phyloP scores from a whole-genome alignment of 1,140 invertebrate genomes.

The Drosophila sulfurigaster region DNA sequence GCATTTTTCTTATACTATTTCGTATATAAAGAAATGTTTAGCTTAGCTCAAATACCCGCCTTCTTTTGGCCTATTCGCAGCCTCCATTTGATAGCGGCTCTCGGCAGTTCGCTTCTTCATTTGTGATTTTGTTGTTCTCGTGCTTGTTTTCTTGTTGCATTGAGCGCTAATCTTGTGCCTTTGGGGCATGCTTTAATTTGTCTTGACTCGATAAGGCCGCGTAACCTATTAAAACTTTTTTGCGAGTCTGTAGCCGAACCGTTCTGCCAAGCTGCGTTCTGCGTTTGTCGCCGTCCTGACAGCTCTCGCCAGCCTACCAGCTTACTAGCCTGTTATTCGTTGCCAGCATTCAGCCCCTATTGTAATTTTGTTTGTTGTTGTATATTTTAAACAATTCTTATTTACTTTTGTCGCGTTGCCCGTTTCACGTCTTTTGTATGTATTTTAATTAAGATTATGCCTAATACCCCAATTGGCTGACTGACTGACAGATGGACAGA shows the following conservation, averaged over 20 bases:
- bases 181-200: constrained; percentile 67
- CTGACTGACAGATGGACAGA: constrained; percentile 13
- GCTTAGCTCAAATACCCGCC: not conserved
- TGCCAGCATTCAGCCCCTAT: constrained; percentile 7
- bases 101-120: constrained; percentile 3
- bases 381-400: constrained; percentile 69
- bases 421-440: constrained; percentile 31
- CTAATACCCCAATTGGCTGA: constrained; percentile 33
- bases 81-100: not conserved
- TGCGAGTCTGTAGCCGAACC: constrained; percentile 39
- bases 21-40: too few relatives aligned
- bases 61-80: not conserved
- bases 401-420: constrained; percentile 54
- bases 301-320: not conserved
- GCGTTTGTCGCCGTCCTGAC: not conserved
- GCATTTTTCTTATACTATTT: too few relatives aligned
- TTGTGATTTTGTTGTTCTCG: constrained; percentile 42
- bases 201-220: constrained; percentile 64
- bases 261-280: constrained; percentile 28
- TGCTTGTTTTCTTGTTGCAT: constrained; percentile 26
- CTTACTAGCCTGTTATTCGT: not conserved
- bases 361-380: constrained; percentile 32
- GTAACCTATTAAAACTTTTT: constrained; percentile 79
- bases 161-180: constrained; percentile 56
- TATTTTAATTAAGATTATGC: constrained; percentile 62